Evolutionary conservation across 37 sponge, comb jelly and placozoan species (phyloP).

Genomic region (Amphimedon queenslandica): DNA sequence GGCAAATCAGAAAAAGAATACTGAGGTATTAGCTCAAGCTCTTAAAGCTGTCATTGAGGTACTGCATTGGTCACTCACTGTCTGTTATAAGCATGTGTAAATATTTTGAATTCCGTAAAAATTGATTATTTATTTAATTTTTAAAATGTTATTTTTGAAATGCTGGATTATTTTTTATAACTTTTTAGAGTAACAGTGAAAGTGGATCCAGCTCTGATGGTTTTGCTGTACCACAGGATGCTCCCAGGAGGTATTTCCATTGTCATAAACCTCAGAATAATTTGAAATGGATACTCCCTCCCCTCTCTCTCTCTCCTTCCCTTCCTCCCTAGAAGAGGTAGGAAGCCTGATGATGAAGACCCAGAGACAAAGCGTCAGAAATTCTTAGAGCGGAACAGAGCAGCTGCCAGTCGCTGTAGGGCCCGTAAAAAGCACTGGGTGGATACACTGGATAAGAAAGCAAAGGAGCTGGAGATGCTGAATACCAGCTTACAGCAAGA

Average conservation of each 20-base stretch:
- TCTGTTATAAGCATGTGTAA: not conserved
- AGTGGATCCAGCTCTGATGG: no score
- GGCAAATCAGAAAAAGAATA: constrained; percentile 6
- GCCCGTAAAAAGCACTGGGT: constrained; percentile 91
- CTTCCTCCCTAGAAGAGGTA: constrained; percentile 49
- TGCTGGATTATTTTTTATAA: no score
- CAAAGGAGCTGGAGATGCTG: constrained; percentile 51
- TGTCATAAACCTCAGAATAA: no score
- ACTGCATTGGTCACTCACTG: not conserved
- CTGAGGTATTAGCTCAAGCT: constrained; percentile 58
- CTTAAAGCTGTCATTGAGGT: constrained; percentile 26
- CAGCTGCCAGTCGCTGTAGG: constrained; percentile 83
- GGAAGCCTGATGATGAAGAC: constrained; percentile 74
- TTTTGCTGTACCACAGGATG: not conserved
- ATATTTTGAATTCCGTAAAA: no score
- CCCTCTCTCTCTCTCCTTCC: no score
- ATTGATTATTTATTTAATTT: no score
- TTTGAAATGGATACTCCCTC: no score
- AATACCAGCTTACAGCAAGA: constrained; percentile 65
- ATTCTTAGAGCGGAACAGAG: constrained; percentile 88
- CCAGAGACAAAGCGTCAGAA: constrained; percentile 77
- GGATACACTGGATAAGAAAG: constrained; percentile 69
- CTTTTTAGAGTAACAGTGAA: no score
- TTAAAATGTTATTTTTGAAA: no score
- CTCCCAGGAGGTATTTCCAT: not conserved